Conservation (phyloP, 1,140 invertebrate genomes). For the Pseudoatta argentina region DNA sequence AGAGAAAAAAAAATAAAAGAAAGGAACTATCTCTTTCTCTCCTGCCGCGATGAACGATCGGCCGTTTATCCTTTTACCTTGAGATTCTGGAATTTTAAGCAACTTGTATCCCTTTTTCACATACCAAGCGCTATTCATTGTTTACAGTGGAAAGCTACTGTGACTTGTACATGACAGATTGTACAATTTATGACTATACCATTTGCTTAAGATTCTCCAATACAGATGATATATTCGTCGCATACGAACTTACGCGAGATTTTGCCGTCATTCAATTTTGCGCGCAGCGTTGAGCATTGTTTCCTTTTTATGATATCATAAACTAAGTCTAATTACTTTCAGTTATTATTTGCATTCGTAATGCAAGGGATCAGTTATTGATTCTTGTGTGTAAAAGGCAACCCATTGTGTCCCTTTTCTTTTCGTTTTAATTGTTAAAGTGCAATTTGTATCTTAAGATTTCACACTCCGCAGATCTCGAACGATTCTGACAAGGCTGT, state of each 20-base stretch:
- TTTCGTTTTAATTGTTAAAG: conserved; percentile 35
- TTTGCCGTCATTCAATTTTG: conserved; percentile 14
- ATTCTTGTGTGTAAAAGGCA: conserved; percentile 10
- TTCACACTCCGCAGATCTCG: background rate
- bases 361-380: background rate
- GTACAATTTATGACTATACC: background rate
- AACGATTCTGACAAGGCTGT: conserved; percentile 7
- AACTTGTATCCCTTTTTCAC: conserved; percentile 26
- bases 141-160: background rate
- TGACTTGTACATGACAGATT: background rate
- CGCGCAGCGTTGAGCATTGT: background rate
- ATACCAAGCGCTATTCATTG: background rate
- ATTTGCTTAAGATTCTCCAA: conserved; percentile 63
- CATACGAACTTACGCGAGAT: conserved; percentile 9
- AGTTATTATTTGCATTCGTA: background rate
- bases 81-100: conserved; percentile 62
- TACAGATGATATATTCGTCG: conserved; percentile 23
- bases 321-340: conserved; percentile 3
- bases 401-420: background rate
- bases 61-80: conserved; percentile 59
- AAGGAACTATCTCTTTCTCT: background rate
- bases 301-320: conserved; percentile 3
- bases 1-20: background rate
- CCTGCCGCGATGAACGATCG: conserved; percentile 53
- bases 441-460: conserved; percentile 19